phyloP scores from a whole-genome alignment of 2,113 vertebrate species.

The Himantopus leucocephalus region DNA sequence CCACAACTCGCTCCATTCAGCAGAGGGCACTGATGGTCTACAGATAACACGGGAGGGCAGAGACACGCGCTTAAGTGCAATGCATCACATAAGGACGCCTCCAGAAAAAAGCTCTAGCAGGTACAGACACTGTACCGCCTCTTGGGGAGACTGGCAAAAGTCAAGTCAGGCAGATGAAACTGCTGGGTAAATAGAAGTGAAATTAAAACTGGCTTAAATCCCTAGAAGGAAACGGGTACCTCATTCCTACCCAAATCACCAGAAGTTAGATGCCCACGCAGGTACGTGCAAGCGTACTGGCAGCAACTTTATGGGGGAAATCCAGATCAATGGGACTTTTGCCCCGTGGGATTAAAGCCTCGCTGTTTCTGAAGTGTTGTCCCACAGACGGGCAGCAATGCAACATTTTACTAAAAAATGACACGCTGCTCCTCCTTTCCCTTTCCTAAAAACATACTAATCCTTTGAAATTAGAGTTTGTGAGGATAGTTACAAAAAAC shows the following conservation, averaged over 20 bases:
- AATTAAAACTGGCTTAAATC: not conserved
- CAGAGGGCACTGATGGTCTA: slow-evolving; percentile 66
- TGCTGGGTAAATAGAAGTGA: not conserved
- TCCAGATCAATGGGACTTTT: not conserved
- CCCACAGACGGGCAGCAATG: not conserved
- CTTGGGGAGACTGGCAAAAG: not conserved
- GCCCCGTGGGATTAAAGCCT: not conserved
- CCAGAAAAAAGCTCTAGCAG: not conserved
- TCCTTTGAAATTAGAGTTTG: not conserved
- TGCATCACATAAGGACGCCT: not conserved
- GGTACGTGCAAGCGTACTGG: not conserved
- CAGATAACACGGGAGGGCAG: slow-evolving; percentile 36
- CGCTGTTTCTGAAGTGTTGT: not conserved
- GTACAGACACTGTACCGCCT: not conserved
- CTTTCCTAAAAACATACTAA: not conserved
- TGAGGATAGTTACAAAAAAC: not conserved
- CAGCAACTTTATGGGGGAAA: not conserved
- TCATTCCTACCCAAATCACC: not conserved
- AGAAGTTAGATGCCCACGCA: not conserved
- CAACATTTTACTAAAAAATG: not conserved
- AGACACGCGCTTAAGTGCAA: not conserved
- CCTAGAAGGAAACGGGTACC: not conserved
- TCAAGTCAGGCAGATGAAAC: not conserved
- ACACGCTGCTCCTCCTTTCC: not conserved
- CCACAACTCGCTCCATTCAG: slow-evolving; percentile 44